Evolutionary conservation across 2,888 invertebrate genomes (phyloP).

Genomic region (Cepaea hortensis): DNA sequence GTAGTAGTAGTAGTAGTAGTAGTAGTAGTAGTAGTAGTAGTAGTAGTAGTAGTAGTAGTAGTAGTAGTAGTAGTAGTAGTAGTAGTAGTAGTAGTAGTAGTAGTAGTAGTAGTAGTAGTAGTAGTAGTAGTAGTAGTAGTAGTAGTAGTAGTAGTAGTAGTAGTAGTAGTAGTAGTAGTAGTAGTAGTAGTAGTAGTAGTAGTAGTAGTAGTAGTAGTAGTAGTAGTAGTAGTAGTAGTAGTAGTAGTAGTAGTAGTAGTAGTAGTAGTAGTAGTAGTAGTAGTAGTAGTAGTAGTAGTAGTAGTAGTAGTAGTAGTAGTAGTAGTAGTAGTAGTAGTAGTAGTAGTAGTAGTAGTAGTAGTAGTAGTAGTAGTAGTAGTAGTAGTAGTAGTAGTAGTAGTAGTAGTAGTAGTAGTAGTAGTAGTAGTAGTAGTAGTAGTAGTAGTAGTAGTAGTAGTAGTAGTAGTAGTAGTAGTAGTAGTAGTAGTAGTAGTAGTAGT

Average conservation of each 20-base stretch:
- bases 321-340: conserved; percentile 6
- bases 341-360: no score
- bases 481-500: conserved; percentile 3
- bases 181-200: conserved; percentile 12
- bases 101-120: conserved; percentile 50
- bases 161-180: background rate
- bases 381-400: conserved; percentile 42
- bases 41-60: conserved; percentile 8
- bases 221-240: conserved; percentile 42
- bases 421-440: no score
- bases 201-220: no score
- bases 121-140: background rate
- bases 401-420: no score
- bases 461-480: background rate
- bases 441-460: background rate
- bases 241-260: conserved; percentile 48
- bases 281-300: background rate
- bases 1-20: background rate
- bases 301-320: conserved; percentile 3
- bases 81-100: conserved; percentile 32
- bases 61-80: background rate
- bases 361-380: conserved; percentile 47
- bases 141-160: background rate
- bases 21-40: conserved; percentile 7
- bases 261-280: background rate